Conservation (phyloP, 30 jellyfish, hydroid and myxozoan genomes). For the Cassiopea xamachana region DNA sequence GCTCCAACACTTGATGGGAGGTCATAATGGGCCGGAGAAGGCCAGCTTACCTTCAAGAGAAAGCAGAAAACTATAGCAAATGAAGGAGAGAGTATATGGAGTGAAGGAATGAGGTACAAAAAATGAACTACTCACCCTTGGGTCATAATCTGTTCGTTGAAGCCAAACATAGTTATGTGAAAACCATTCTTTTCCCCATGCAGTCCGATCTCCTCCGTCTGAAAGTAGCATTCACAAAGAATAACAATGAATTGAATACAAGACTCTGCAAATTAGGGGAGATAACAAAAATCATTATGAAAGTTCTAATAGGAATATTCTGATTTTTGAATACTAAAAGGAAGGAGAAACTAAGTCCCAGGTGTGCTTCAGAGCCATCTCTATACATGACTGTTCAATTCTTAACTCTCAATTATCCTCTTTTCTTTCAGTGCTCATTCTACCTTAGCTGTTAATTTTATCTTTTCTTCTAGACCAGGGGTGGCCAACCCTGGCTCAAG, state of each 20-base stretch:
- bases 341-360: too few relatives aligned
- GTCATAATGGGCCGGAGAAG: conserved; percentile 78
- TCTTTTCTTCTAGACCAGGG: too few relatives aligned
- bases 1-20: conserved; percentile 47
- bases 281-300: too few relatives aligned
- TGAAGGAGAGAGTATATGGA: neutral
- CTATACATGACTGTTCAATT: too few relatives aligned
- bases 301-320: too few relatives aligned
- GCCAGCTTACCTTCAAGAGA: conserved; percentile 69
- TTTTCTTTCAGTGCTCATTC: too few relatives aligned
- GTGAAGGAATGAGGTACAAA: neutral
- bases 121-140: conserved; percentile 54
- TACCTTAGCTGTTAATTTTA: too few relatives aligned
- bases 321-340: too few relatives aligned
- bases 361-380: too few relatives aligned
- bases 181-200: conserved; percentile 87
- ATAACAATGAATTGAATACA: neutral
- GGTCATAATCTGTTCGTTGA: conserved; percentile 73
- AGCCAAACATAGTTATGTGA: conserved; percentile 79
- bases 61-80: neutral
- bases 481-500: too few relatives aligned
- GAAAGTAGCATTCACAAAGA: neutral
- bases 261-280: neutral
- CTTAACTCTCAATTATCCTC: too few relatives aligned
- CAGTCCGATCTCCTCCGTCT: conserved; percentile 81